Evolutionary conservation across 92 coral and sea anemone species (phyloP).

Genomic region (Zoanthus sociatus): DNA sequence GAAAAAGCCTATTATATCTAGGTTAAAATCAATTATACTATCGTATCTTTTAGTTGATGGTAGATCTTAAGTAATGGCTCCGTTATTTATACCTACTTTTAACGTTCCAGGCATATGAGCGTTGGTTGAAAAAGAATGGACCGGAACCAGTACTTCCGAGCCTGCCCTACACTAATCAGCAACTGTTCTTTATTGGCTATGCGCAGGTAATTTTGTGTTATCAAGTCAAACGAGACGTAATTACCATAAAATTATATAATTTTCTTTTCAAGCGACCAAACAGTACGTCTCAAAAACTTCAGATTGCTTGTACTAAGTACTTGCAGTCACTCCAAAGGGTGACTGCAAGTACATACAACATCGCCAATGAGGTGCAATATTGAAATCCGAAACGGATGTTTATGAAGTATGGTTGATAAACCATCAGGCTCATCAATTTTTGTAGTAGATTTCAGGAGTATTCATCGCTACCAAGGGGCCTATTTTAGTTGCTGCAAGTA

Average conservation of each 20-base stretch:
- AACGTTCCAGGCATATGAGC: slow-evolving; percentile 81
- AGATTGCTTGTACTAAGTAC: no score
- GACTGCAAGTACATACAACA: no score
- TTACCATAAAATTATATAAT: neutral
- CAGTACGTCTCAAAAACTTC: neutral
- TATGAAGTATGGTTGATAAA: no score
- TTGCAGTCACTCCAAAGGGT: no score
- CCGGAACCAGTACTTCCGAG: slow-evolving; percentile 82
- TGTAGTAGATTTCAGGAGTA: no score
- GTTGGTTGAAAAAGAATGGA: slow-evolving; percentile 84
- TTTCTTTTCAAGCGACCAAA: neutral
- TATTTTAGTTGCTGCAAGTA: no score
- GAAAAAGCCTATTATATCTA: no score
- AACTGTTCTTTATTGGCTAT: slow-evolving; percentile 95
- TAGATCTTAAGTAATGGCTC: neutral
- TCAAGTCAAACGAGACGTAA: neutral
- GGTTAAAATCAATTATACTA: no score
- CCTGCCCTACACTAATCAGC: slow-evolving; percentile 86
- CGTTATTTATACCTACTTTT: neutral
- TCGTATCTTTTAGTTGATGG: neutral
- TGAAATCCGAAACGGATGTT: no score
- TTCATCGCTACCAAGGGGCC: no score
- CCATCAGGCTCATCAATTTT: no score
- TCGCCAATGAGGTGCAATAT: no score
- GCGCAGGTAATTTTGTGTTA: slow-evolving; percentile 80